phyloP scores from a whole-genome alignment of 1,140 invertebrate genomes.

The Drosophila azteca region DNA sequence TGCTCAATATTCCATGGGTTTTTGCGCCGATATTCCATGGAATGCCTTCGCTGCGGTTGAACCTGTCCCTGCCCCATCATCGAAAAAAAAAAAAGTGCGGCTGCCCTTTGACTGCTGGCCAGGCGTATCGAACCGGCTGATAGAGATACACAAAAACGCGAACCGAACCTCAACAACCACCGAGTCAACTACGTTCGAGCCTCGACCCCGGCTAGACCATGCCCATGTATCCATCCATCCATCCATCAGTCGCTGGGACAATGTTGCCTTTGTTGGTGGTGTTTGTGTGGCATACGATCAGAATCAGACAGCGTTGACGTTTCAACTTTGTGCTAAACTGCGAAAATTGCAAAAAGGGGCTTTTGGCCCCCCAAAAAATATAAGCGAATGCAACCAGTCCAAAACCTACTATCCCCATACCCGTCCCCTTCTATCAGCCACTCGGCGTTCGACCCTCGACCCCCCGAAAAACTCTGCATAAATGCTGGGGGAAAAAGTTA shows the following conservation, averaged over 20 bases:
- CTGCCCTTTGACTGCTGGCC: background rate
- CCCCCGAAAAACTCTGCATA: slow-evolving; percentile 41
- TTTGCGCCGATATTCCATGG: too few species aligned
- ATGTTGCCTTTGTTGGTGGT: slow-evolving; percentile 40
- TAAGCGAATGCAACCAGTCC: slow-evolving; percentile 35
- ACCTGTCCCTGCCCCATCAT: too few species aligned
- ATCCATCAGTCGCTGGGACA: slow-evolving; percentile 58
- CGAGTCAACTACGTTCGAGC: slow-evolving; percentile 16
- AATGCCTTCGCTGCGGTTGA: too few species aligned
- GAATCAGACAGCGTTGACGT: slow-evolving; percentile 73
- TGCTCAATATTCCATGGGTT: too few species aligned
- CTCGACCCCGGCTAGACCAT: slow-evolving; percentile 4
- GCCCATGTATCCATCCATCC: slow-evolving; percentile 51
- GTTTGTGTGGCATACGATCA: slow-evolving; percentile 56
- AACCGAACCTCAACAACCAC: slow-evolving; percentile 20
- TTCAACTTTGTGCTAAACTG: slow-evolving; percentile 76
- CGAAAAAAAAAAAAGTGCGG: too few species aligned
- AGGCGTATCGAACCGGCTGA: background rate
- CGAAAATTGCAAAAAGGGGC: slow-evolving; percentile 57
- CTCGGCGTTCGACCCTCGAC: too few species aligned
- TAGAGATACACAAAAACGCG: background rate
- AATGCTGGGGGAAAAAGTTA: slow-evolving; percentile 72
- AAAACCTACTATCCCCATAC: too few species aligned
- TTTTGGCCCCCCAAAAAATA: slow-evolving; percentile 27
- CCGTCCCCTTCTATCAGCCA: too few species aligned